phyloP scores from a whole-genome alignment of 37 sponge, comb jelly and placozoan genomes.

The Theonella swinhoei region DNA sequence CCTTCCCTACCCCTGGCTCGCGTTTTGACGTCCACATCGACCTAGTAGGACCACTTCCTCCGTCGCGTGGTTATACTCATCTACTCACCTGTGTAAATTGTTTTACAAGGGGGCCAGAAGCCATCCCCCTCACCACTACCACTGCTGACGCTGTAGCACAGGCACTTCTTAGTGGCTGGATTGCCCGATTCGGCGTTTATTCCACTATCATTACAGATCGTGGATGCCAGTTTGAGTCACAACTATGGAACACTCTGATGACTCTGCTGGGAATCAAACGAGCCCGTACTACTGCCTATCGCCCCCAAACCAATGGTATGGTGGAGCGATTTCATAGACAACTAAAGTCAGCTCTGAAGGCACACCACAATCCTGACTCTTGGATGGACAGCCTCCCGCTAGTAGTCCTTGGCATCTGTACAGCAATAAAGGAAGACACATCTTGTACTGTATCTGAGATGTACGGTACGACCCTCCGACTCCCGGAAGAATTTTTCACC shows the following conservation, averaged over 20 bases:
- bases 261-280: conserved; percentile 22
- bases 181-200: conserved; percentile 13
- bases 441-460: conserved; percentile 48
- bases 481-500: conserved; percentile 51
- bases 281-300: conserved; percentile 46
- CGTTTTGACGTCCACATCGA: conserved; percentile 19
- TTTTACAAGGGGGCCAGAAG: conserved; percentile 25
- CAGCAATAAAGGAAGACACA: conserved; percentile 43
- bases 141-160: conserved; percentile 11
- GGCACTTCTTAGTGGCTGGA: conserved; percentile 2
- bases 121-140: conserved; percentile 3
- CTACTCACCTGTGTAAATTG: background rate
- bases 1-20: background rate
- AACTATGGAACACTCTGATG: conserved; percentile 17
- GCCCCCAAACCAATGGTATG: conserved; percentile 54
- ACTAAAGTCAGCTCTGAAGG: conserved; percentile 47
- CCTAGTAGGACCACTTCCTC: conserved; percentile 13
- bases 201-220: conserved; percentile 62
- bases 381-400: conserved; percentile 60
- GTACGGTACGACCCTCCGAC: conserved; percentile 49
- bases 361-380: background rate
- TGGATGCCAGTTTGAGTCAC: conserved; percentile 54
- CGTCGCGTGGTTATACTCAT: background rate
- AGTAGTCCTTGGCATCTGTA: conserved; percentile 49
- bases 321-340: conserved; percentile 56